Conservation (phyloP, 2,113 vertebrate genomes). For the Terrapene triunguis region DNA sequence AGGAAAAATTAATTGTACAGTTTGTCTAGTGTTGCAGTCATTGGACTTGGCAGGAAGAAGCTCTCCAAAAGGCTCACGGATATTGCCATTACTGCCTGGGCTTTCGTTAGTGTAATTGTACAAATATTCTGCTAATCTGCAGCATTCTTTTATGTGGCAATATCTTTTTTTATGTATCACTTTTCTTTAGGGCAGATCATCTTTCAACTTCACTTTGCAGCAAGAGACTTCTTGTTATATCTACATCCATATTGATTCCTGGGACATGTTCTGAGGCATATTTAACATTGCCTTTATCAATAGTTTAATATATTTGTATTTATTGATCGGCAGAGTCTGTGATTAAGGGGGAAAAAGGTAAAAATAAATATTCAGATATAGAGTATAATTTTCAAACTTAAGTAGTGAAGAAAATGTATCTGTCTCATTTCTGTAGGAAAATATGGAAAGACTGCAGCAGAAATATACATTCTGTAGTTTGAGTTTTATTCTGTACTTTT, state of each 20-base stretch:
- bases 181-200: background rate
- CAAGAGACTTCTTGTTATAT: background rate
- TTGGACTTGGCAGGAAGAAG: background rate
- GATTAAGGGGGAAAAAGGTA: background rate
- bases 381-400: background rate
- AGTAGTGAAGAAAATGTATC: background rate
- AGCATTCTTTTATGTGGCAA: background rate
- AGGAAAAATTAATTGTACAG: background rate
- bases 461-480: background rate
- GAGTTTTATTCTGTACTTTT: background rate
- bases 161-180: background rate
- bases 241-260: background rate
- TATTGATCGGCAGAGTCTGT: background rate
- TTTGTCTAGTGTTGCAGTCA: background rate
- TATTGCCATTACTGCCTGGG: background rate
- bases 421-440: background rate
- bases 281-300: background rate
- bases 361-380: background rate
- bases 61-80: background rate
- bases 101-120: slow-evolving; percentile 20
- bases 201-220: background rate
- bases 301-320: background rate
- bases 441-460: background rate
- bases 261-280: background rate
- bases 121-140: slow-evolving; percentile 2